phyloP scores from a whole-genome alignment of 2,888 invertebrate genomes.

The Apoda limacodes region DNA sequence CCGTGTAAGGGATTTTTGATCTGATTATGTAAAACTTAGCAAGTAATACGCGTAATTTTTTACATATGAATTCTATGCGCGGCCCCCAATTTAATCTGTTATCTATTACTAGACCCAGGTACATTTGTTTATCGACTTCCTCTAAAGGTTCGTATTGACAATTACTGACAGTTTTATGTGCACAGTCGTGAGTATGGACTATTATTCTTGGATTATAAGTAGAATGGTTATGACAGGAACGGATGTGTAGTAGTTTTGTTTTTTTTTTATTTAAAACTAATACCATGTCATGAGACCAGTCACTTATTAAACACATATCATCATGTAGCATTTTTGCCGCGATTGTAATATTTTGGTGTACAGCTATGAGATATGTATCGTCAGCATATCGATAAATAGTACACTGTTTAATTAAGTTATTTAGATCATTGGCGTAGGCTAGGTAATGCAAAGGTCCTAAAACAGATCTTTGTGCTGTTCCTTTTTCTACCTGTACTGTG shows the following conservation, averaged over 20 bases:
- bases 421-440: conserved; percentile 3
- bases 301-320: not conserved
- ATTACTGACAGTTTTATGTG: not conserved
- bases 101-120: conserved; percentile 13
- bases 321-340: not conserved
- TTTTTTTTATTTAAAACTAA: conserved; percentile 2
- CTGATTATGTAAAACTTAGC: not conserved
- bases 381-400: conserved; percentile 3
- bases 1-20: not conserved
- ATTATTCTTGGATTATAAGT: conserved; percentile 5
- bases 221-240: not conserved
- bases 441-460: conserved; percentile 4
- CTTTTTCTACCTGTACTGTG: not conserved
- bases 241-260: conserved; percentile 3
- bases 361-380: conserved; percentile 2
- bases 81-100: conserved; percentile 9
- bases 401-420: conserved; percentile 1
- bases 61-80: conserved; percentile 8
- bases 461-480: conserved; percentile 5
- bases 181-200: conserved; percentile 6
- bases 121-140: conserved; percentile 6
- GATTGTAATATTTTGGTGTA: not conserved
- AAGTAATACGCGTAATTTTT: conserved; percentile 4
- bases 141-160: conserved; percentile 4
- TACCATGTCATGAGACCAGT: conserved; percentile 2